These are phyloP conservation scores for Manduca sexta DNA, from an alignment of 1,140 invertebrate genomes.

Conservation along the genomic window DNA sequence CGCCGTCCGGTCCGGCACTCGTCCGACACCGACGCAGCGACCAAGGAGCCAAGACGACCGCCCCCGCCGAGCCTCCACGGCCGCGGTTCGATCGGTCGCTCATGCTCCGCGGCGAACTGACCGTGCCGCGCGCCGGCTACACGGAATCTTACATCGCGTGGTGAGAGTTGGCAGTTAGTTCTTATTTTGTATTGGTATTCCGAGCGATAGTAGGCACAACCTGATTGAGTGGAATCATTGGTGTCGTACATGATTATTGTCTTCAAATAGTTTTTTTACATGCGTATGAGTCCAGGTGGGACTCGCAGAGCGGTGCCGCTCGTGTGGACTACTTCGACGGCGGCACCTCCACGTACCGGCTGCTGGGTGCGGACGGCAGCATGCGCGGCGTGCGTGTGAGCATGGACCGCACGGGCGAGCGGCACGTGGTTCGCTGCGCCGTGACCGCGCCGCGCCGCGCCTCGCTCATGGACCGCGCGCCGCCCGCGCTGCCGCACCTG, in stretches of 20 bases:
- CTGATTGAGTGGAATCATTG: no score
- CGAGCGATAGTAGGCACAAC: no score
- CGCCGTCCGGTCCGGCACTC: no score
- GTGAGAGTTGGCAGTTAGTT: no score
- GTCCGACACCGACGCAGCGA: no score
- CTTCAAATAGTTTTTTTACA: no score
- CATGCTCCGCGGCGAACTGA: slow-evolving; percentile 30
- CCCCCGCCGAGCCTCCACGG: slow-evolving; percentile 8
- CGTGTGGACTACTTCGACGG: slow-evolving; percentile 43
- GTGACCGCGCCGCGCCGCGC: slow-evolving; percentile 10
- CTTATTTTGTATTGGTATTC: no score
- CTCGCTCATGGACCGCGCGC: slow-evolving; percentile 14
- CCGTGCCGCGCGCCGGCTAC: slow-evolving; percentile 42
- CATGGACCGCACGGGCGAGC: slow-evolving; percentile 27
- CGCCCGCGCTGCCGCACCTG: slow-evolving; percentile 40
- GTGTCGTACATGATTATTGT: no score
- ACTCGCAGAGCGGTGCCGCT: slow-evolving; percentile 33
- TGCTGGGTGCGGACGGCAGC: slow-evolving; percentile 19
- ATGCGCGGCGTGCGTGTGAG: slow-evolving; percentile 27
- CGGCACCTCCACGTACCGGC: slow-evolving; percentile 32
- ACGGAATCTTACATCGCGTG: slow-evolving; percentile 40
- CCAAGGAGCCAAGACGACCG: no score
- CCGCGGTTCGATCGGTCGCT: slow-evolving; percentile 32
- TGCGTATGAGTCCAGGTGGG: slow-evolving; percentile 30
- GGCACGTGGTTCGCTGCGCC: slow-evolving; percentile 28